Conservation (phyloP, 1,140 invertebrate species). For the Kradibia gibbosae region DNA sequence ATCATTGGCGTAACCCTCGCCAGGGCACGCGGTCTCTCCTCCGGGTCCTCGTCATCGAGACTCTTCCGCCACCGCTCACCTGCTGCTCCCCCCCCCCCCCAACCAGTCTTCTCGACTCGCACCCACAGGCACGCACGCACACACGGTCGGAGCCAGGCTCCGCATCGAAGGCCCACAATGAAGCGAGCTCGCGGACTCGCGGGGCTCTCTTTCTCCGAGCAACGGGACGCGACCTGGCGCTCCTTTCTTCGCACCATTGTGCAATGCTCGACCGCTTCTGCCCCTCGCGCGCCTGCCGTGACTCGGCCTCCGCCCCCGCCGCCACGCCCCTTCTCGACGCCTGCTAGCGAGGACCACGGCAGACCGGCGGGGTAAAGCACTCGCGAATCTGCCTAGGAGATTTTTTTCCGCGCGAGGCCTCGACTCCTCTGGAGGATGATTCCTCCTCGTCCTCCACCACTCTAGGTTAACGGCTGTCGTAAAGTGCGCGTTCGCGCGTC, state of each 20-base stretch:
- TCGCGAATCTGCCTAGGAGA: constrained; percentile 3
- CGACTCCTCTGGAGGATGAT: not conserved
- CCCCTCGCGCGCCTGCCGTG: not conserved
- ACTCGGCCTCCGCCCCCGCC: not conserved
- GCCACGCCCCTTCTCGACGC: not conserved
- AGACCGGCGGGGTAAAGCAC: not conserved
- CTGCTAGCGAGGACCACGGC: too few species aligned
- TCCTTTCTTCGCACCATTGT: constrained; percentile 27
- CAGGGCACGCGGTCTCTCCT: constrained; percentile 25
- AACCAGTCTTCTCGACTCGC: not conserved
- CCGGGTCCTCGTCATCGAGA: too few species aligned
- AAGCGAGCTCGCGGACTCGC: too few species aligned
- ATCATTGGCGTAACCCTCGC: constrained; percentile 53
- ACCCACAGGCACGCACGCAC: not conserved
- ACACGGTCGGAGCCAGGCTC: not conserved
- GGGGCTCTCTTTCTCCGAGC: constrained; percentile 6
- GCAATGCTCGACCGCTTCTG: constrained; percentile 27
- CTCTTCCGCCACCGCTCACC: too few species aligned
- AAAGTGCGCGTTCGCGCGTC: constrained; percentile 14
- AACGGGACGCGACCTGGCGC: constrained; percentile 10
- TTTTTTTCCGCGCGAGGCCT: not conserved
- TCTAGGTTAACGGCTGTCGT: constrained; percentile 38
- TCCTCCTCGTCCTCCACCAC: not conserved
- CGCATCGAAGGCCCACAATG: too few species aligned
- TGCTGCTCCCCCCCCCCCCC: not conserved